Evolutionary conservation across 2,113 vertebrate species (phyloP), one percentile per base, ranked within the genome.

Genomic region (Neotragus moschatus): DNA sequence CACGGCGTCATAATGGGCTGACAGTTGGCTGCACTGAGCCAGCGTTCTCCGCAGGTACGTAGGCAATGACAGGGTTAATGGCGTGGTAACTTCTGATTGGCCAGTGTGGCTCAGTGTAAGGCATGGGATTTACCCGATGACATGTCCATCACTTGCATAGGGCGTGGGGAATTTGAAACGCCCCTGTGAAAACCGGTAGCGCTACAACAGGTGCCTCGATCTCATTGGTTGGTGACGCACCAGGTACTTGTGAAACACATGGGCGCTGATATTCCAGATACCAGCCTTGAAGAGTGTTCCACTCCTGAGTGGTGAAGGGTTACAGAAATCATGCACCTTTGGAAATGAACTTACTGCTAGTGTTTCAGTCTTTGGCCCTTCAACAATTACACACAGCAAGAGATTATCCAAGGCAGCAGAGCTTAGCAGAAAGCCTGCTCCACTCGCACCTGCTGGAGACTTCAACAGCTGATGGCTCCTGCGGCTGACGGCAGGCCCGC

Each of bases 361-460:
- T 75, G 94, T 84, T 60, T 88, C 88, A 79, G 77, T 39, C 66
- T 82, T 93, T 90, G 90, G 56, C 61, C 43, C 90, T 95, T 81
- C 75, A 90, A 1, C 73, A 60, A 70, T 90, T 79, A 61, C 28
- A 84, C 61, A 84, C n/a, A 84, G 53, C 55, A 73, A 73, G 90
- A 95, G 97, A 96, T 96, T 96, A 97, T 80, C 92, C 1, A 61
- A 97, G 88, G 92, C 7, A n/a, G 30, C 81, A 70, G 96, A 96
- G 95, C 49, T 95, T 95, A 88, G 84, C 66, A 36, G 94, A 92
- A 90, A 30, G 60, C 66, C 80, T 79, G 39, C 75, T 61, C 11
- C 45, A 8, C 84, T 85, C n/a, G 6, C 70, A 43, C 43, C 12
- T 16, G 79, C 79, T 51, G 58, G n/a, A 93, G 47, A 56, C 82